Conservation (phyloP, 2,113 vertebrate genomes). For the Apodemus speciosus region DNA sequence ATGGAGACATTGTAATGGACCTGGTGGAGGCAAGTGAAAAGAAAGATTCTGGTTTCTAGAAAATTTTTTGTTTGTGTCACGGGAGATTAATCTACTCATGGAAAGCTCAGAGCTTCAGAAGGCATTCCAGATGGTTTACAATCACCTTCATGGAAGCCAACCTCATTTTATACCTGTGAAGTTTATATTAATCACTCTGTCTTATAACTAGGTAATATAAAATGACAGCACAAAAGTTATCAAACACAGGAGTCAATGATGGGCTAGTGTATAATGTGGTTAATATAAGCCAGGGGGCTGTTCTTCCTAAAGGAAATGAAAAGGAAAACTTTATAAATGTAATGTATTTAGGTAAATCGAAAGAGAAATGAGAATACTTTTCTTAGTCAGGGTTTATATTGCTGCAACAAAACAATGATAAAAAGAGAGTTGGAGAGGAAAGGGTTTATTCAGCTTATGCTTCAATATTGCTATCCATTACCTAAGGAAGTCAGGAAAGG, state of each 20-base stretch:
- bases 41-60: background rate
- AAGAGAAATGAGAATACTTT: background rate
- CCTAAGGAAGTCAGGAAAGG: background rate
- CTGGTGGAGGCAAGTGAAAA: background rate
- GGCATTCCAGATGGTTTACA: background rate
- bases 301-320: slow-evolving; percentile 43
- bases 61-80: background rate
- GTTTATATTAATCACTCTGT: background rate
- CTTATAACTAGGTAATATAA: slow-evolving; percentile 15
- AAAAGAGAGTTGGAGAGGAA: background rate
- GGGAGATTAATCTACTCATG: background rate
- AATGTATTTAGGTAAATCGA: background rate
- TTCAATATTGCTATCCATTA: background rate
- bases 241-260: background rate
- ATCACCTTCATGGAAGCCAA: background rate
- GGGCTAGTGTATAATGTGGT: background rate
- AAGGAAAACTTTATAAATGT: background rate
- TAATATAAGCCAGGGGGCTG: background rate
- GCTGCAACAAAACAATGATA: background rate
- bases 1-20: slow-evolving; percentile 23
- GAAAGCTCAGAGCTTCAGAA: slow-evolving; percentile 25
- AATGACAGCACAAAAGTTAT: background rate
- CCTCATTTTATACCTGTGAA: background rate
- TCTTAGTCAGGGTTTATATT: background rate
- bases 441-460: background rate